Evolutionary conservation across 1,140 invertebrate species (phyloP).

Genomic region (Prorops nasuta): DNA sequence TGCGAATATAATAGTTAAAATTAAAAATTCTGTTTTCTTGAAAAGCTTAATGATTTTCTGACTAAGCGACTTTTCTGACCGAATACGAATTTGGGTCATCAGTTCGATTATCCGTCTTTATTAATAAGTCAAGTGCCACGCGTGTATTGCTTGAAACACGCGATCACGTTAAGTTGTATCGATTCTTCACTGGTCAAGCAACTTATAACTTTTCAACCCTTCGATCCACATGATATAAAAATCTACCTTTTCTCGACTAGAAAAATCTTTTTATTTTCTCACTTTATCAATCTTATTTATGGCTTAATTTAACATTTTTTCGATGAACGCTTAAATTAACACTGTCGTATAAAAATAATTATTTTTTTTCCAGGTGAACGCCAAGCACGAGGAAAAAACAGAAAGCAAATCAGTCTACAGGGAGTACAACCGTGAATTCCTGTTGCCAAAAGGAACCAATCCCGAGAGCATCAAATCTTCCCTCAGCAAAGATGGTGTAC

Average conservation of each 20-base stretch:
- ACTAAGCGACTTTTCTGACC: not conserved
- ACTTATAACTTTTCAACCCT: not conserved
- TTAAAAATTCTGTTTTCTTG: too few relatives aligned
- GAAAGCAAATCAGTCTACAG: constrained; percentile 92
- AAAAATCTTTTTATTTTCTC: not conserved
- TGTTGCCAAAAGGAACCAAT: constrained; percentile 90
- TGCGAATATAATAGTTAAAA: too few relatives aligned
- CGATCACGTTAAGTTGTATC: constrained; percentile 1
- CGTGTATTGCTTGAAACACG: constrained; percentile 1
- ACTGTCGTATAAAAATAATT: not conserved
- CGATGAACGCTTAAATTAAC: not conserved
- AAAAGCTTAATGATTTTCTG: not conserved
- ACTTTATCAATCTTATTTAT: not conserved
- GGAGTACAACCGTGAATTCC: constrained; percentile 94
- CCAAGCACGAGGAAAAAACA: constrained; percentile 93
- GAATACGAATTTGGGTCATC: not conserved
- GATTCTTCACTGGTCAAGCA: not conserved
- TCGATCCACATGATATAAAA: not conserved
- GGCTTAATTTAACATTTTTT: not conserved
- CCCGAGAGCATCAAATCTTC: constrained; percentile 89
- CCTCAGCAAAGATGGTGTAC: constrained; percentile 86
- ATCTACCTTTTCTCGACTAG: not conserved
- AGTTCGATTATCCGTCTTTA: not conserved
- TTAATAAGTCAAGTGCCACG: constrained; percentile 10
- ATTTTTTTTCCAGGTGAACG: constrained; percentile 77